Evolutionary conservation across 2,113 vertebrate genomes (phyloP), one percentile per base, ranked within the genome.

Genomic region (Actenoides lindsayi): DNA sequence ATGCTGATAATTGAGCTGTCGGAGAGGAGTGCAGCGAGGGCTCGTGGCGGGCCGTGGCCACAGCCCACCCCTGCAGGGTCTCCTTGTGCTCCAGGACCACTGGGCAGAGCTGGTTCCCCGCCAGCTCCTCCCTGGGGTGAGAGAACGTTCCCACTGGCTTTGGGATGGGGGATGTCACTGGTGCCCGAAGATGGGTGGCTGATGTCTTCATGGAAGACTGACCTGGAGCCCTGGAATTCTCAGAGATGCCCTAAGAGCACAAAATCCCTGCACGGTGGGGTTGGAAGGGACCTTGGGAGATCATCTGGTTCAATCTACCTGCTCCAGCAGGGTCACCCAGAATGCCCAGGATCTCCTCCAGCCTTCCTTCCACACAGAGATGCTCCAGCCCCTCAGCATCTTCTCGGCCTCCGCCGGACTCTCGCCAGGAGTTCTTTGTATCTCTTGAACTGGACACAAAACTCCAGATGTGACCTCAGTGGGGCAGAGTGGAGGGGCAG

Each of bases 1-100:
- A 95, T 89, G 94, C 84, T 81, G 93, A 84, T 77, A 80, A 91
- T 35, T 60, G 96, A 90, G 94, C 94, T 5, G 24, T 70, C 94
- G 39, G 88, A 10, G 6, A 35, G 65, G 57, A 83, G 24, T 31
- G 5, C 30, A 6, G 11, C 2, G 10, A 3, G 39, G 63, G 69
- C 73, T 33, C 8, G 4, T 3, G 1, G 56, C 80, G 80, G 16
- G 1, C 9, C 44, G 17, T 0, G 60, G 56, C 35, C 44, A 1
- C 63, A 5, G 56, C 71, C 53, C 53, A 31, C 54, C 77, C 35
- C 7, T 2, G 41, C 18, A 9, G 33, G 53, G 46, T 28, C 35
- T 28, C 9, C 1, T 25, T 50, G 44, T 33, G 46, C 21, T n/a
- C 30, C 5, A 56, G 80, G 70, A 30, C 64, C 64, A 3, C 2